These are phyloP conservation scores for Psilanteris sp. DNA, from an alignment of 1,140 invertebrate genomes.

Conservation along the genomic window DNA sequence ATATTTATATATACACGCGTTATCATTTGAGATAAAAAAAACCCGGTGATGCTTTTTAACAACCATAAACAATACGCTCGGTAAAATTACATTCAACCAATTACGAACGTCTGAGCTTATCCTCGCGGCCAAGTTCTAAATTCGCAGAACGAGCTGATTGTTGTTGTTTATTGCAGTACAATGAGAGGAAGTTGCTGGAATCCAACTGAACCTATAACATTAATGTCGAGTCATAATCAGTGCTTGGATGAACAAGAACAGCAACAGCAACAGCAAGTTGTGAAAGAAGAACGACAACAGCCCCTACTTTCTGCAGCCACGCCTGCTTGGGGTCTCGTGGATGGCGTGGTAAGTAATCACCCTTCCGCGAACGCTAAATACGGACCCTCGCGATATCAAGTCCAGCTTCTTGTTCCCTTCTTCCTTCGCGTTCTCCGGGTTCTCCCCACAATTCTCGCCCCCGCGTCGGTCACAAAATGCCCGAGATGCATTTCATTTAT, in stretches of 20 bases:
- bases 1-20: no score
- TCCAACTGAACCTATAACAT: conserved; percentile 52
- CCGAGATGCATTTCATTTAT: conserved; percentile 24
- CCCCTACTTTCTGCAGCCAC: conserved; percentile 71
- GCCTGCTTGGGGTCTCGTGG: conserved; percentile 71
- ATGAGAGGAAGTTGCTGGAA: conserved; percentile 70
- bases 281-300: conserved; percentile 46
- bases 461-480: conserved; percentile 30
- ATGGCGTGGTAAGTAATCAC: conserved; percentile 76
- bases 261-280: conserved; percentile 40
- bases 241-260: conserved; percentile 41
- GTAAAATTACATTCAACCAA: no score
- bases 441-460: conserved; percentile 14
- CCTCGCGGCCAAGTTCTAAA: no score
- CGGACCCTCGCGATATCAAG: conserved; percentile 49
- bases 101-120: no score
- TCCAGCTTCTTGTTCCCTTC: conserved; percentile 12
- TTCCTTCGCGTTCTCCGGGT: no score
- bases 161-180: conserved; percentile 17
- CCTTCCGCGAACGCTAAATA: conserved; percentile 9
- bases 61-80: no score
- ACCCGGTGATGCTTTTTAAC: no score
- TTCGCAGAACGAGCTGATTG: background rate
- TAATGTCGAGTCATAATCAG: conserved; percentile 20
- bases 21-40: no score